Conservation (phyloP, 1,140 invertebrate genomes). For the Euglossa dilemma region DNA sequence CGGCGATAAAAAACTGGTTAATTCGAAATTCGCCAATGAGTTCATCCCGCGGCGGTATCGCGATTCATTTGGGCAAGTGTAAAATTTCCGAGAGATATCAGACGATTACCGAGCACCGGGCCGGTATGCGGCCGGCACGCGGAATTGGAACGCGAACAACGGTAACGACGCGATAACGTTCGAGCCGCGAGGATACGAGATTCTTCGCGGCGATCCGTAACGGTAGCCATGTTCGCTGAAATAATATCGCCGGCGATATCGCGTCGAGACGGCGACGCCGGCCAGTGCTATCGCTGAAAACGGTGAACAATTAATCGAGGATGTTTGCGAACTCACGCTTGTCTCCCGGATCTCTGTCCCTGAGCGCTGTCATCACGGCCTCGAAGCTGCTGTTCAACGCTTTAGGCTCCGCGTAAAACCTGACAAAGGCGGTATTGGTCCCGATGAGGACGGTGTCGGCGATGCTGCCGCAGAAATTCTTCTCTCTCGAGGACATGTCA, state of each 20-base stretch:
- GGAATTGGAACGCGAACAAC: not conserved
- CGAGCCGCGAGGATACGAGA: no score
- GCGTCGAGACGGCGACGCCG: not conserved
- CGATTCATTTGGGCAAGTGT: not conserved
- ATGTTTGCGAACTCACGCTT: slow-evolving; percentile 56
- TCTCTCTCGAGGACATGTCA: slow-evolving; percentile 85
- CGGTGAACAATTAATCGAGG: slow-evolving; percentile 37
- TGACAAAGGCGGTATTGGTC: slow-evolving; percentile 86
- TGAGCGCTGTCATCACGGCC: slow-evolving; percentile 88
- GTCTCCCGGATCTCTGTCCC: slow-evolving; percentile 81
- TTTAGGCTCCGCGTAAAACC: slow-evolving; percentile 87
- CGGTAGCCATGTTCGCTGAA: not conserved
- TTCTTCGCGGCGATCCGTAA: not conserved
- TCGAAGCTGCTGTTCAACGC: slow-evolving; percentile 87
- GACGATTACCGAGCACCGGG: not conserved
- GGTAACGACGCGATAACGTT: not conserved
- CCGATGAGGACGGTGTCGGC: slow-evolving; percentile 87
- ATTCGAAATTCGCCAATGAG: not conserved
- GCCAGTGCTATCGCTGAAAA: not conserved
- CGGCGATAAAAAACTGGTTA: not conserved
- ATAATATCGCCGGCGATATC: not conserved
- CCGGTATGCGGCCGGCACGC: no score
- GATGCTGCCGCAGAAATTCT: slow-evolving; percentile 91
- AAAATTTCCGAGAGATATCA: not conserved
- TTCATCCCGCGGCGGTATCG: not conserved